These are phyloP conservation scores for Cirrhinus molitorella DNA, from an alignment of 2,797 vertebrate genomes.

Conservation along the genomic window DNA sequence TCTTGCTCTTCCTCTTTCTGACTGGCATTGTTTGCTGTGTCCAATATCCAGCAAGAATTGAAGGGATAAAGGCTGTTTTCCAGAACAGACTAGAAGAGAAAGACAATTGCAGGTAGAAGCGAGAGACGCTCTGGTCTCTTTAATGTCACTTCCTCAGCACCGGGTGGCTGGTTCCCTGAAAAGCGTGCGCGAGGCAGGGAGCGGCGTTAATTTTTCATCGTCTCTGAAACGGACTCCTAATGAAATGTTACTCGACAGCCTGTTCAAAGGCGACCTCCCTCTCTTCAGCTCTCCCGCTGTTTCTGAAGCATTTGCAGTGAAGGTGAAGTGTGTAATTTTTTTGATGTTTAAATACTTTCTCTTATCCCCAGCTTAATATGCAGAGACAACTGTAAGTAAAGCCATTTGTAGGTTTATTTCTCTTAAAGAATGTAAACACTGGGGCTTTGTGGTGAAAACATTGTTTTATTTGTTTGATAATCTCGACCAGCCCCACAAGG, in stretches of 20 bases:
- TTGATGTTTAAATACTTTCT: constrained; percentile 18
- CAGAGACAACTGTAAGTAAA: neutral
- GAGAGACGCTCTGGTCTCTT: constrained; percentile 55
- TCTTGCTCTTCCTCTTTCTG: neutral
- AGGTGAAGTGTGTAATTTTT: constrained; percentile 24
- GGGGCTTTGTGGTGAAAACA: neutral
- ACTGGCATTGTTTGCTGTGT: neutral
- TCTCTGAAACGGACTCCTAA: constrained; percentile 58
- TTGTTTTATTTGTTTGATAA: neutral
- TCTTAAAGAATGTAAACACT: neutral
- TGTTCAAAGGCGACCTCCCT: constrained; percentile 28
- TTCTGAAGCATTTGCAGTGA: neutral
- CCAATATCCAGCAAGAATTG: neutral
- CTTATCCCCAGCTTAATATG: constrained; percentile 1
- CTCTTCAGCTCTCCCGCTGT: neutral
- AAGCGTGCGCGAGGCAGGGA: neutral
- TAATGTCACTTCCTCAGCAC: constrained; percentile 63
- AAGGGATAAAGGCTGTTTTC: constrained; percentile 26
- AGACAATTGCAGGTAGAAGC: constrained; percentile 52
- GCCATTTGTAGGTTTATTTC: constrained; percentile 7
- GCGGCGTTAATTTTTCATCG: constrained; percentile 59
- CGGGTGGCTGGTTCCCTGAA: constrained; percentile 45
- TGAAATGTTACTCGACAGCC: constrained; percentile 53
- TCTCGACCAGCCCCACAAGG: neutral
- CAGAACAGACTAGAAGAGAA: constrained; percentile 53